Evolutionary conservation across 2,113 vertebrate genomes (phyloP).

Genomic region (Tauraco erythrolophus): DNA sequence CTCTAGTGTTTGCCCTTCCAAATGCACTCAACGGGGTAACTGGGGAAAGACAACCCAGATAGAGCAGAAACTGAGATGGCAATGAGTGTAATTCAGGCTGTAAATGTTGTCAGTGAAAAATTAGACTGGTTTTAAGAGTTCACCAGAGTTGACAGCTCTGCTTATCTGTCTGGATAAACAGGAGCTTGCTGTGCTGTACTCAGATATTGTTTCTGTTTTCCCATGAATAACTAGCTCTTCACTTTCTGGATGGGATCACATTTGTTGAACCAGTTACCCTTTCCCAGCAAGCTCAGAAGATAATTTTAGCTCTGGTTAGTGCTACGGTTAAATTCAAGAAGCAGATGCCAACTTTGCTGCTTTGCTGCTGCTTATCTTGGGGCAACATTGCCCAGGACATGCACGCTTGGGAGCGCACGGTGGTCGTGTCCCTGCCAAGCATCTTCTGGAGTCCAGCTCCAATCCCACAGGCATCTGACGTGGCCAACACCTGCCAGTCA

Average conservation of each 20-base stretch:
- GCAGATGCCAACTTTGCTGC: neutral
- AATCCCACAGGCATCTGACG: neutral
- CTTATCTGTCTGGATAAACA: neutral
- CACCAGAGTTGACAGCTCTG: neutral
- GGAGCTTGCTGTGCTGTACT: neutral
- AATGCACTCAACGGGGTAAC: neutral
- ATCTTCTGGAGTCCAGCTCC: neutral
- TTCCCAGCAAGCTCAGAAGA: neutral
- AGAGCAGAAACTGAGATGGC: neutral
- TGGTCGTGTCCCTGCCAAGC: neutral
- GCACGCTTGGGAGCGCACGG: accelerated
- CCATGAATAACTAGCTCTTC: neutral
- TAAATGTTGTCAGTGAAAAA: neutral
- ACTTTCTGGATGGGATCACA: neutral
- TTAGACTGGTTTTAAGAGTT: neutral
- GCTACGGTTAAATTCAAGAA: neutral
- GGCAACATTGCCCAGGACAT: neutral
- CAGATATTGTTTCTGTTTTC: neutral
- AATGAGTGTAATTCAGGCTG: neutral
- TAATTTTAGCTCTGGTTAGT: neutral
- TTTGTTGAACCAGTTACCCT: neutral
- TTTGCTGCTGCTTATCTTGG: neutral
- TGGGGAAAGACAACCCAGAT: neutral
- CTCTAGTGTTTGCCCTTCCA: neutral
- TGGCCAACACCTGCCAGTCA: neutral